phyloP scores from a whole-genome alignment of 2,888 invertebrate genomes.

The Oligia fasciuncula region DNA sequence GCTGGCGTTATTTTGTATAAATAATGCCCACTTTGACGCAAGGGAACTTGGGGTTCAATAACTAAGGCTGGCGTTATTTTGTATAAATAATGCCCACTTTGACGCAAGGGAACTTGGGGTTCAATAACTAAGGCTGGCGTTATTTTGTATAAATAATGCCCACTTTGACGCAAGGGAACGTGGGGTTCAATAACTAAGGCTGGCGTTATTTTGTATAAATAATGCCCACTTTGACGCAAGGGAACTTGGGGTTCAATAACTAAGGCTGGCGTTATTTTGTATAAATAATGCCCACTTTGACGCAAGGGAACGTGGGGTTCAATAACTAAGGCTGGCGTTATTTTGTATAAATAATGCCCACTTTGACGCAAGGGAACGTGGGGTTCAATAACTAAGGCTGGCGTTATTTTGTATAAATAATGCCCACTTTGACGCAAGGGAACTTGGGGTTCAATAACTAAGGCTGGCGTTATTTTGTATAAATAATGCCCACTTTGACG shows the following conservation, averaged over 20 bases:
- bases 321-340: constrained; percentile 55
- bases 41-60: constrained; percentile 30
- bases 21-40: constrained; percentile 63
- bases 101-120: constrained; percentile 26
- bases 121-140: constrained; percentile 48
- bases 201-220: constrained; percentile 68
- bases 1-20: constrained; percentile 67
- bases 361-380: constrained; percentile 40
- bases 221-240: constrained; percentile 58
- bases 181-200: constrained; percentile 38
- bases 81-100: constrained; percentile 68
- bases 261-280: constrained; percentile 63
- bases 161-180: constrained; percentile 44
- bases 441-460: constrained; percentile 35
- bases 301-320: constrained; percentile 24
- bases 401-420: constrained; percentile 69
- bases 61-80: constrained; percentile 61
- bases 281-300: constrained; percentile 67
- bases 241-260: constrained; percentile 31
- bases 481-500: constrained; percentile 65
- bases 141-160: constrained; percentile 69
- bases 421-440: constrained; percentile 51
- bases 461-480: constrained; percentile 65
- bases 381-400: constrained; percentile 42
- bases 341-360: constrained; percentile 69